Evolutionary conservation across 1,140 invertebrate genomes (phyloP).

Genomic region (Drosophila kohkoa): DNA sequence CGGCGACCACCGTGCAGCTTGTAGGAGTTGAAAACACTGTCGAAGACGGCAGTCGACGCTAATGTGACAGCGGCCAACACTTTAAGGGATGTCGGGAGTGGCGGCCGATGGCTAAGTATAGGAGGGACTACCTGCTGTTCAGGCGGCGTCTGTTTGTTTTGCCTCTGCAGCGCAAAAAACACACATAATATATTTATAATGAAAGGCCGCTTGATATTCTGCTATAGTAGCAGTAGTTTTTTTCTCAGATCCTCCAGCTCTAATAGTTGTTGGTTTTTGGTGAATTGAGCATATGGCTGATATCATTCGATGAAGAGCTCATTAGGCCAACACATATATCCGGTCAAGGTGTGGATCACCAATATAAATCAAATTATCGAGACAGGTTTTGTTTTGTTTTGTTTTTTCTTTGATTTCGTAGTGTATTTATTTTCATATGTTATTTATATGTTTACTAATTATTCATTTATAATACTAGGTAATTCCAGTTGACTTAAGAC

Average conservation of each 20-base stretch:
- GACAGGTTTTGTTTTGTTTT: not conserved
- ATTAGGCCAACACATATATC: conserved; percentile 66
- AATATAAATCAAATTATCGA: conserved; percentile 62
- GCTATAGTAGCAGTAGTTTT: not conserved
- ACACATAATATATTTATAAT: conserved; percentile 82
- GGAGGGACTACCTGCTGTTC: conserved; percentile 46
- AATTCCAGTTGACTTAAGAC: conserved; percentile 71
- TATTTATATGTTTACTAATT: conserved; percentile 64
- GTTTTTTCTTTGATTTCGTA: conserved; percentile 67
- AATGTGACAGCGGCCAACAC: conserved; percentile 79
- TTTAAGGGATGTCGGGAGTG: conserved; percentile 52
- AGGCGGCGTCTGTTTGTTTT: conserved; percentile 77
- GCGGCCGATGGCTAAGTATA: conserved; percentile 28
- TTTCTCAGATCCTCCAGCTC: conserved; percentile 26
- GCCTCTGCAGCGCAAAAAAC: conserved; percentile 57
- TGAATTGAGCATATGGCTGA: conserved; percentile 62
- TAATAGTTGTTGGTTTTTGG: conserved; percentile 77
- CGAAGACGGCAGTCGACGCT: conserved; percentile 42
- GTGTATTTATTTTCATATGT: conserved; percentile 73
- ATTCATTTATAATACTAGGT: conserved; percentile 77
- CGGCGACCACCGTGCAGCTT: conserved; percentile 56
- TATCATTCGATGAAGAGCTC: conserved; percentile 41
- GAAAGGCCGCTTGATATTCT: conserved; percentile 48
- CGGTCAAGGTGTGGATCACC: conserved; percentile 37
- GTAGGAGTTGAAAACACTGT: conserved; percentile 43